phyloP scores from a whole-genome alignment of 2,113 vertebrate species.

The Leuciscus idus region DNA sequence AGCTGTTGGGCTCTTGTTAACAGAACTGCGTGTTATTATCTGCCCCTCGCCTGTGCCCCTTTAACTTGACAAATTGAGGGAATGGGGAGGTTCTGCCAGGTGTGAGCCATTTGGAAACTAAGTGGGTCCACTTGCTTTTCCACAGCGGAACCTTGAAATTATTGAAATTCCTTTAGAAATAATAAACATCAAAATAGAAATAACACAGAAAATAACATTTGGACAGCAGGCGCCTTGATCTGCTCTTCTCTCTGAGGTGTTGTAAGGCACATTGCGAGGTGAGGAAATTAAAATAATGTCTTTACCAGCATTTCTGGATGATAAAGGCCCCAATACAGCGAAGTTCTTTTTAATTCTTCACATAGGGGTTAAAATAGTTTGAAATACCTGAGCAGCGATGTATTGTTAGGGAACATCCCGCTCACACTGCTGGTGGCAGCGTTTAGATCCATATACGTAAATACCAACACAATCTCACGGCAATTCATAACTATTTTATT shows the following conservation, averaged over 20 bases:
- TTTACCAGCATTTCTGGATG: background rate
- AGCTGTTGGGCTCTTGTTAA: background rate
- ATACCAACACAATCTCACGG: too few relatives aligned
- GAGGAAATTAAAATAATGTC: background rate
- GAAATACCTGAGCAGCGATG: too few relatives aligned
- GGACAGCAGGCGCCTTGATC: constrained; percentile 5
- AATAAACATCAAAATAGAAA: constrained; percentile 34
- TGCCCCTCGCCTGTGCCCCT: background rate
- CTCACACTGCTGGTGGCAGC: too few relatives aligned
- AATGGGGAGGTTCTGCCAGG: background rate
- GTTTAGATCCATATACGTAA: too few relatives aligned
- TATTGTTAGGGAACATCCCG: too few relatives aligned
- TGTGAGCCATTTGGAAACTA: background rate
- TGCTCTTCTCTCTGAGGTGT: background rate
- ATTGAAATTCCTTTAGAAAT: constrained; percentile 3
- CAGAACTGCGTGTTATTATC: background rate
- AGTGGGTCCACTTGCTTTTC: constrained; percentile 1
- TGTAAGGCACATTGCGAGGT: background rate
- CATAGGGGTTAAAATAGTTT: too few relatives aligned
- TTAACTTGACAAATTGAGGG: background rate
- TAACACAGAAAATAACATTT: constrained; percentile 17
- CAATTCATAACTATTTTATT: too few relatives aligned
- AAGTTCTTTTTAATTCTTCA: too few relatives aligned
- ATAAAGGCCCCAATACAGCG: background rate
- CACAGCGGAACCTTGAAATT: background rate